Evolutionary conservation across 2,113 vertebrate genomes (phyloP).

Genomic region (Chloropsis hardwickii): DNA sequence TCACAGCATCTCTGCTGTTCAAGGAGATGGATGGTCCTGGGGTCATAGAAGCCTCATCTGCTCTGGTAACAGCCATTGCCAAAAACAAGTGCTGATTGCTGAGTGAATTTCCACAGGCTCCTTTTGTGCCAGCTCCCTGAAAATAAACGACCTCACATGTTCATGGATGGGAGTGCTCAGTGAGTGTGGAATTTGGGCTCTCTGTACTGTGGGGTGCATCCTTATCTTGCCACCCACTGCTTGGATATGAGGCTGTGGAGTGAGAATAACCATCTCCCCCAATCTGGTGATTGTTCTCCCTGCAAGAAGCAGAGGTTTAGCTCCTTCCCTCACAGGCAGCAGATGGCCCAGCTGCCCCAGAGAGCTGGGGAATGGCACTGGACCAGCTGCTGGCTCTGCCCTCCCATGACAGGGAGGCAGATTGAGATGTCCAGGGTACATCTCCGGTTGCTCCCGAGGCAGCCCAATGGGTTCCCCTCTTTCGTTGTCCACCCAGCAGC

Average conservation of each 20-base stretch:
- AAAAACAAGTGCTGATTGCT: neutral
- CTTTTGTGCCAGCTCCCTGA: neutral
- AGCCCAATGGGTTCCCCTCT: neutral
- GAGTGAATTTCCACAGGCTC: constrained; percentile 33
- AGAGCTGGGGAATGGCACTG: neutral
- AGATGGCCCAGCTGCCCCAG: neutral
- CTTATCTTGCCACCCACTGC: neutral
- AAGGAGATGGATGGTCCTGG: neutral
- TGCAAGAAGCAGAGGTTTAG: neutral
- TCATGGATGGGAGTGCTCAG: neutral
- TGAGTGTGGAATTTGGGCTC: neutral
- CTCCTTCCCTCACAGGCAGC: neutral
- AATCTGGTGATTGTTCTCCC: neutral
- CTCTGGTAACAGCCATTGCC: neutral
- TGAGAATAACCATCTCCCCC: neutral
- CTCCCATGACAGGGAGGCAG: neutral
- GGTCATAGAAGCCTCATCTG: constrained; percentile 12
- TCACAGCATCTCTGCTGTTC: neutral
- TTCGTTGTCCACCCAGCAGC: neutral
- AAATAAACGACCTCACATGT: neutral
- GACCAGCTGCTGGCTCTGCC: neutral
- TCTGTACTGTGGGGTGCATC: neutral
- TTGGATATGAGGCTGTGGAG: fast-evolving
- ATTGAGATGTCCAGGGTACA: neutral
- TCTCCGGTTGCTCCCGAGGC: neutral